A percentile compares a stretch with the other conserved stretches of the same genome.
Conservation (phyloP, 1,140 invertebrate species). For the Leptoteleia sp. region DNA sequence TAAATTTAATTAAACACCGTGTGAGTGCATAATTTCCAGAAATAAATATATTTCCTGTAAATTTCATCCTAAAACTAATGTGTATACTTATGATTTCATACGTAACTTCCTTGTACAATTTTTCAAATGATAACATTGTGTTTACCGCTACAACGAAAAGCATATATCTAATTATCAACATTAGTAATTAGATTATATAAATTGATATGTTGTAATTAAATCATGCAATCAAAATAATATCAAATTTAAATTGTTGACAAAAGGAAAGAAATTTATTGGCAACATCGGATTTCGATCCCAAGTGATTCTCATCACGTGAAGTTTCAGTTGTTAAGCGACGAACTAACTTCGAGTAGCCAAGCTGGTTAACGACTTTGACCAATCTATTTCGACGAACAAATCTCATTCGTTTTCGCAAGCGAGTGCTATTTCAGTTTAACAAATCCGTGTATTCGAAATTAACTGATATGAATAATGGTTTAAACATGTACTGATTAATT, state of each 20-base stretch:
- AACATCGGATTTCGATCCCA: conserved; percentile 38
- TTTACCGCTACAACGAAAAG: too few relatives aligned
- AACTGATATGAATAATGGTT: conserved; percentile 26
- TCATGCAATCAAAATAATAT: conserved; percentile 27
- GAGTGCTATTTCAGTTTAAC: conserved; percentile 26
- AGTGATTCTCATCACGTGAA: conserved; percentile 49
- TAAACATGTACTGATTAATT: neutral
- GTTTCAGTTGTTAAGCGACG: conserved; percentile 43
- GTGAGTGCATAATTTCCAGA: too few relatives aligned
- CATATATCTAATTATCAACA: too few relatives aligned
- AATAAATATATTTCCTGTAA: too few relatives aligned
- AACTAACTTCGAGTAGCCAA: conserved; percentile 41
- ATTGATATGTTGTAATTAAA: too few relatives aligned
- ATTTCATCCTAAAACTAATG: too few relatives aligned
- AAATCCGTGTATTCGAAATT: conserved; percentile 14
- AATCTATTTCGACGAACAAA: conserved; percentile 40
- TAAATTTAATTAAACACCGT: too few relatives aligned
- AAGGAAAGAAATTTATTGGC: conserved; percentile 26
- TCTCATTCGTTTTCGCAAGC: conserved; percentile 41
- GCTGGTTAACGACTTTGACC: conserved; percentile 51
- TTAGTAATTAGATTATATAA: too few relatives aligned
- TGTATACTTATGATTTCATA: too few relatives aligned
- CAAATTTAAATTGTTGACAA: conserved; percentile 30
- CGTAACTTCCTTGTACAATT: too few relatives aligned
- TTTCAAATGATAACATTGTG: too few relatives aligned